Evolutionary conservation across 2,797 vertebrate species (phyloP), one percentile per base, ranked within the genome.

Genomic region (Hybognathus amarus): DNA sequence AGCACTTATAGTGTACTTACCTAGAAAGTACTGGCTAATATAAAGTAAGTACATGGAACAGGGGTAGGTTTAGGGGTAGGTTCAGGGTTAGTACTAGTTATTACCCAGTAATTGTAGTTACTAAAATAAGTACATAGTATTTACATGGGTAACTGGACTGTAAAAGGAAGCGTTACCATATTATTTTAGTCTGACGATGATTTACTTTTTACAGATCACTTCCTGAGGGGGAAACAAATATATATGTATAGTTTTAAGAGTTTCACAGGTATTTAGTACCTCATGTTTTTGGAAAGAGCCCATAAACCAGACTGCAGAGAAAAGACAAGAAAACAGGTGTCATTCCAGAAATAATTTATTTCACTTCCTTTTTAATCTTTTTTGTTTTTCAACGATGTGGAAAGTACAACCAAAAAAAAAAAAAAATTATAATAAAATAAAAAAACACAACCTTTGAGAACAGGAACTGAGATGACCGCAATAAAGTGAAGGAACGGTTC

Each of bases 291-390:
- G 1, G 1, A 59, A 22, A 33, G 12, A n/a, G 11, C 36, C 22
- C 5, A n/a, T 42, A 63, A 64, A 7, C 9, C 63, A 66, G 38
- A 40, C 42, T 15, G 9, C 27, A 50, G 20, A 17, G 2, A 10
- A 78, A 17, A 66, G 36, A 56, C n/a, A 40, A 54, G 33, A 42
- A 84, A 68, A 54, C 85, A 85, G 33, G 30, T 42, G 67, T 80
- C 71, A 86, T 77, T 89, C 63, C 70, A 86, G 76, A 90, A 94
- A 89, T 90, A 90, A 92, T 93, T 93, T 91, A 93, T 94, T 95
- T 95, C 94, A 95, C 90, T 94, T 95, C 90, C 91, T 89, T 94
- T 94, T 95, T 93, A 89, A 80, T 94, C 92, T 93, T 93, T 95
- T 94, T 88, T 90, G 89, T 89, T 94, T 93, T 94, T 92, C 90